These are phyloP conservation scores for Eutrigla gurnardus DNA, from an alignment of 2,797 vertebrate species.

Conservation along the genomic window DNA sequence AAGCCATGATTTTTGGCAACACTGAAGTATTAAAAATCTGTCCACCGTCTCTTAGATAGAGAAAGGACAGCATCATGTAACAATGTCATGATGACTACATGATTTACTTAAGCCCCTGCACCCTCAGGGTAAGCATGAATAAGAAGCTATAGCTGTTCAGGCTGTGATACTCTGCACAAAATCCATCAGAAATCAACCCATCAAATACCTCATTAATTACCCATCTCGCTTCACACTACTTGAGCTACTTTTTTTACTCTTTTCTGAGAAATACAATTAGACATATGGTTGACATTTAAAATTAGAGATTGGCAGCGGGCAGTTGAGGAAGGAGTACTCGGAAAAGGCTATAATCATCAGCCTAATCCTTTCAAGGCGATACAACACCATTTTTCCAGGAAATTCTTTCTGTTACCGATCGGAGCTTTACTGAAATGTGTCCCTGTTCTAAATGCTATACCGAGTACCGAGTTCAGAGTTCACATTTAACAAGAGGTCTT, in stretches of 20 bases:
- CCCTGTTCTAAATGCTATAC: neutral
- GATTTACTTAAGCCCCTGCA: slow-evolving; percentile 33
- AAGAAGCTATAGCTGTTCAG: slow-evolving; percentile 34
- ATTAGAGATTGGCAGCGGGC: slow-evolving; percentile 21
- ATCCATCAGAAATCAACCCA: slow-evolving; percentile 36
- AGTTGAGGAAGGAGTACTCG: slow-evolving; percentile 30
- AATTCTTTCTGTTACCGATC: slow-evolving; percentile 1
- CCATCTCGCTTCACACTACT: neutral
- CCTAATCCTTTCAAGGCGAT: slow-evolving; percentile 38
- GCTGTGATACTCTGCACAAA: slow-evolving; percentile 24
- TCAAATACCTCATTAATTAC: slow-evolving; percentile 29
- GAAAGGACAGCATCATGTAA: slow-evolving; percentile 3
- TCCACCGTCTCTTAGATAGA: neutral
- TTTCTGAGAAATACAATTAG: slow-evolving; percentile 47
- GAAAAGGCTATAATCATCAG: slow-evolving; percentile 47
- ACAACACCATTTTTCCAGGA: slow-evolving; percentile 38
- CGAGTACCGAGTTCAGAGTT: too few relatives aligned
- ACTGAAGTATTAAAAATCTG: neutral
- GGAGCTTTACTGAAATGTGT: slow-evolving; percentile 26
- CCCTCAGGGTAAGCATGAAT: slow-evolving; percentile 22
- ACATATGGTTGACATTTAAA: slow-evolving; percentile 50
- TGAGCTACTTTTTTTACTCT: slow-evolving; percentile 16
- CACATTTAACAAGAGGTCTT: slow-evolving; percentile 9
- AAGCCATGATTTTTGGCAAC: neutral
- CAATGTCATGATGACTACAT: slow-evolving; percentile 29